A percentile compares a stretch with the other conserved stretches of the same genome.
These are phyloP conservation scores for Lepisosteus oculatus DNA, from an alignment of 2,113 vertebrate species.

Conservation along the genomic window DNA sequence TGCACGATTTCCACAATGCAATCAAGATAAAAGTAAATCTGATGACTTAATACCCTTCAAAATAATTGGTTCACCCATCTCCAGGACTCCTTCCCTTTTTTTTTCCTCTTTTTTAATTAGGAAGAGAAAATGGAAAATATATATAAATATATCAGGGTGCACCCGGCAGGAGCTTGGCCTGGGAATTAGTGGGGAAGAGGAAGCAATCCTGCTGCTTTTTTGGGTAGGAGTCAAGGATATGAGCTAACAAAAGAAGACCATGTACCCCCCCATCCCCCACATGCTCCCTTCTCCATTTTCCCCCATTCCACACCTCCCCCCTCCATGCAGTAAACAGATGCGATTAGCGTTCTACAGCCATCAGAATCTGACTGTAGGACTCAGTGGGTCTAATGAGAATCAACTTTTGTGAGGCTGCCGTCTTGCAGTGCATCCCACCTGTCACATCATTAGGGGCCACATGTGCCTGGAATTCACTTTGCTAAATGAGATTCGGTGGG, in stretches of 20 bases:
- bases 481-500: constrained; percentile 75
- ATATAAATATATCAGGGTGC: constrained; percentile 73
- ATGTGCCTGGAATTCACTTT: constrained; percentile 78
- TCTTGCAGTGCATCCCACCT: constrained; percentile 82
- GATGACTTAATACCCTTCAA: constrained; percentile 99
- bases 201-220: constrained; percentile 74
- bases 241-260: constrained; percentile 66
- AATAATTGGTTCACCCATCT: constrained; percentile 93
- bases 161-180: constrained; percentile 73
- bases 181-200: constrained; percentile 62
- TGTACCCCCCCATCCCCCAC: constrained; percentile 1
- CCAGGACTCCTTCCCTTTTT: constrained; percentile 80
- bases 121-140: constrained; percentile 46
- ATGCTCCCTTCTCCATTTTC: constrained; percentile 26
- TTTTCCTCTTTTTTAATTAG: constrained; percentile 55
- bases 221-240: constrained; percentile 78
- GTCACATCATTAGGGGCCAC: constrained; percentile 80
- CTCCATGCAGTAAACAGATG: constrained; percentile 75
- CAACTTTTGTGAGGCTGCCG: constrained; percentile 79
- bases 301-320: constrained; percentile 25
- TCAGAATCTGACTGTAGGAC: constrained; percentile 78
- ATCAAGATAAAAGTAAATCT: constrained; percentile 99
- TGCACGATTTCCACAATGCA: constrained; percentile 99
- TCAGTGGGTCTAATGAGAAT: constrained; percentile 83
- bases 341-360: constrained; percentile 74